Evolutionary conservation across 2,113 vertebrate species (phyloP), one percentile per base, ranked within the genome.

Genomic region (Oncorhynchus kisutch): DNA sequence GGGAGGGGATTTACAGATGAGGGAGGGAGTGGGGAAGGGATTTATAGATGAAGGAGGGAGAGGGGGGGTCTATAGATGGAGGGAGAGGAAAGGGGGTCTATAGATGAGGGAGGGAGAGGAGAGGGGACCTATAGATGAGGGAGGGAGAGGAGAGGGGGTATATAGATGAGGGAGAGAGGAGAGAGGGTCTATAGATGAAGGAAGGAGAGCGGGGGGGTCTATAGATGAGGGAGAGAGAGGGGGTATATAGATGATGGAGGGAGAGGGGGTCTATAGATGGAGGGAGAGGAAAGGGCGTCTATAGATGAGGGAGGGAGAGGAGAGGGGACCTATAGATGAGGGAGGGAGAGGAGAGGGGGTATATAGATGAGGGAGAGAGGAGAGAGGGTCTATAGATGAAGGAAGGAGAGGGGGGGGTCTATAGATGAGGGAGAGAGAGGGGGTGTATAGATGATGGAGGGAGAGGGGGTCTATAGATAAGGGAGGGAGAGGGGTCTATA

Each of bases 221-320:
- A 5, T 31, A 31, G 31, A 34, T 34, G 29, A 68, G 7, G 27
- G 16, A 11, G 18, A 31, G 67, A 22, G 20, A 29, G 34, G 1
- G 31, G 5, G 31, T 7, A 34, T 80, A 73, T 22, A 67, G 62
- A 67, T 75, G 83, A 85, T 85, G 80, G 81, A 83, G 80, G 4
- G 29, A 29, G 29, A 5, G 25, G 25, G 25, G 25, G 1, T 25
- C 1, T 25, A 25, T 25, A 25, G 25, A 25, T 25, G 25, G 25
- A 25, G 25, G 62, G 16, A 3, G 18, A 59, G 62, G 16, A 3
- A 5, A 59, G 3, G 3, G 20, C 3, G 4, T 14, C 78, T 80
- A 75, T 34, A 57, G 67, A 67, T 73, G 83, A 85, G 83, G 81
- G 81, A 85, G 79, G 62, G 45, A 84, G 84, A 83, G 78, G 74